Conservation (phyloP, 2,888 invertebrate species). For the Platycnemis pennipes region DNA sequence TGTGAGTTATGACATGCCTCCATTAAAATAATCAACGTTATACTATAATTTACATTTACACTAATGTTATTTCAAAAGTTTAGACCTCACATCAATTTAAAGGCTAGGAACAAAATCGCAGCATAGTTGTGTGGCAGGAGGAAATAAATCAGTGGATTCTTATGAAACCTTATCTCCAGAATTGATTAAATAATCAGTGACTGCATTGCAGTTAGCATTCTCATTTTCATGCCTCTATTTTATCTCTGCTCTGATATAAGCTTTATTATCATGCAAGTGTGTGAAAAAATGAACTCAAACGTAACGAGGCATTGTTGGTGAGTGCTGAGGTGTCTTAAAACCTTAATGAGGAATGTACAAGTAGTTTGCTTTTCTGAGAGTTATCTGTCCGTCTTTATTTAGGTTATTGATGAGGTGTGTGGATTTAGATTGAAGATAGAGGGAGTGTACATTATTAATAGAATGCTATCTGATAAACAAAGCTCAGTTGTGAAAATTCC, state of each 20-base stretch:
- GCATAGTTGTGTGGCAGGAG: too few relatives aligned
- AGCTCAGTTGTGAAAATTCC: not conserved
- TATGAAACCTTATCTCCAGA: too few relatives aligned
- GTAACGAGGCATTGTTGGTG: not conserved
- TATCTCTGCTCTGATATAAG: not conserved
- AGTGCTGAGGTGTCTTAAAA: not conserved
- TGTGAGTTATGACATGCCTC: too few relatives aligned
- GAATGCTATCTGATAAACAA: not conserved
- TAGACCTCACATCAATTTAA: too few relatives aligned
- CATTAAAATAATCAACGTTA: too few relatives aligned
- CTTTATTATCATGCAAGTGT: not conserved
- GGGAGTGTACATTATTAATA: not conserved
- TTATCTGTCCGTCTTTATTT: not conserved
- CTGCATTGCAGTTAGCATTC: not conserved
- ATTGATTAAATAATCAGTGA: too few relatives aligned
- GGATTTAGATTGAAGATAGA: not conserved
- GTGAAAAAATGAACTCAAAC: not conserved
- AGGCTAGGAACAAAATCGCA: too few relatives aligned
- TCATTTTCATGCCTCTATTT: not conserved
- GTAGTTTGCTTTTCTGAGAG: not conserved
- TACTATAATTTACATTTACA: too few relatives aligned
- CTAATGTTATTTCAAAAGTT: too few relatives aligned
- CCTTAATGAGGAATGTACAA: not conserved
- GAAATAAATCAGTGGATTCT: too few relatives aligned
- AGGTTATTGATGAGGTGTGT: not conserved